Conservation (phyloP, 1,140 invertebrate species). For the Campoletis sonorensis region DNA sequence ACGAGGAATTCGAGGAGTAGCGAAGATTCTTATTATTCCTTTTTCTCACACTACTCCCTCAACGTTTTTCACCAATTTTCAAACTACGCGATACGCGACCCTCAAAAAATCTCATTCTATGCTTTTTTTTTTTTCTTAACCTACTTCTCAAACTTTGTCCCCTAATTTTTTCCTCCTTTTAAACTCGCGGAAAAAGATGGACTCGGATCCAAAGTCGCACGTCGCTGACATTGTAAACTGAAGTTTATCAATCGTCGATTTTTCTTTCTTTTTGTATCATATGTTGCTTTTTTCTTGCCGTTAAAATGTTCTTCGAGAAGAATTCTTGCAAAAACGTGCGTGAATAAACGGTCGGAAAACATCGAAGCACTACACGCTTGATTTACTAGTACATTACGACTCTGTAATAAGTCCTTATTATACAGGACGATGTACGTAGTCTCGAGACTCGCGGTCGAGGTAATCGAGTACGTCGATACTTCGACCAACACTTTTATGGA, state of each 20-base stretch:
- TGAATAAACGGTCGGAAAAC: not conserved
- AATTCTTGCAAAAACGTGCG: not conserved
- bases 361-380: not conserved
- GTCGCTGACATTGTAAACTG: no score
- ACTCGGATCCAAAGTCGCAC: no score
- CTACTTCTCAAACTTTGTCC: not conserved
- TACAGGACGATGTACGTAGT: not conserved
- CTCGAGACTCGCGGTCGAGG: constrained; percentile 18
- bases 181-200: not conserved
- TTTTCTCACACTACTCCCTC: constrained; percentile 35
- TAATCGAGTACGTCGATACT: constrained; percentile 22
- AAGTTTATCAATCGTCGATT: no score
- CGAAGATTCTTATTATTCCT: constrained; percentile 46
- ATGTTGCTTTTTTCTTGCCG: no score
- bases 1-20: constrained; percentile 17
- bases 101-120: constrained; percentile 5
- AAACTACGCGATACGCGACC: constrained; percentile 39
- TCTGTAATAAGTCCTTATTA: not conserved
- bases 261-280: no score
- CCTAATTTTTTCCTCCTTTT: not conserved
- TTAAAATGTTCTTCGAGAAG: no score
- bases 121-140: constrained; percentile 35
- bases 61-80: constrained; percentile 44
- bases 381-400: constrained; percentile 1
- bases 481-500: constrained; percentile 28